These are phyloP conservation scores for Anolis carolinensis DNA, from an alignment of 2,113 vertebrate genomes.

Conservation along the genomic window DNA sequence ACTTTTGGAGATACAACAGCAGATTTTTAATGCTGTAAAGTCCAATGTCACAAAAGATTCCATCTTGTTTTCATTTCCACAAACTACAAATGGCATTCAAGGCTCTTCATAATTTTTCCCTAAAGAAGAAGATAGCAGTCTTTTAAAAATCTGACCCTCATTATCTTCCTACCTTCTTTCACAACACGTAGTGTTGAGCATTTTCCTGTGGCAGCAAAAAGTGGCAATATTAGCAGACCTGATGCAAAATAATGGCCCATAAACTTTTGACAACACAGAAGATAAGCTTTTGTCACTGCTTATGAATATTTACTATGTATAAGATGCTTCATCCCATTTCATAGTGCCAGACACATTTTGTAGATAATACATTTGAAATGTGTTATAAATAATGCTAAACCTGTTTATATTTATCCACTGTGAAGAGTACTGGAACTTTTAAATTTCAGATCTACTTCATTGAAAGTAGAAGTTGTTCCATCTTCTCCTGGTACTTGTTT, in stretches of 20 bases:
- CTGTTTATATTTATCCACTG: not conserved
- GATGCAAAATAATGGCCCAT: not conserved
- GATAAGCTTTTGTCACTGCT: not conserved
- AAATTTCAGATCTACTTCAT: not conserved
- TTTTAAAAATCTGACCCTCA: not conserved
- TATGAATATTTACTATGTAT: not conserved
- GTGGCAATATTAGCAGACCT: not conserved
- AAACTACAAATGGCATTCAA: not conserved
- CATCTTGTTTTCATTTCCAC: not conserved
- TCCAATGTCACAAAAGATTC: not conserved
- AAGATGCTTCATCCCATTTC: not conserved
- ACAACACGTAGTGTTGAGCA: not conserved
- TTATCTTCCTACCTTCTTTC: not conserved
- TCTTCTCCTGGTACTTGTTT: not conserved
- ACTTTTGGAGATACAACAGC: slow-evolving; percentile 3
- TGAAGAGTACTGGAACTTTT: not conserved
- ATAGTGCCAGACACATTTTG: fast-evolving
- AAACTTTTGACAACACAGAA: not conserved
- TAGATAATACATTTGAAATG: not conserved
- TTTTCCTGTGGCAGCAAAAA: slow-evolving; percentile 4
- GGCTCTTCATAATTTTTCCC: slow-evolving; percentile 7
- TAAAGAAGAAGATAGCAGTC: slow-evolving; percentile 24
- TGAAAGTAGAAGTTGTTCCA: not conserved
- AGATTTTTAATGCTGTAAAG: not conserved
- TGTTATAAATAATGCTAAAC: not conserved